phyloP scores from a whole-genome alignment of 2,113 vertebrate species.

The Panurus biarmicus region DNA sequence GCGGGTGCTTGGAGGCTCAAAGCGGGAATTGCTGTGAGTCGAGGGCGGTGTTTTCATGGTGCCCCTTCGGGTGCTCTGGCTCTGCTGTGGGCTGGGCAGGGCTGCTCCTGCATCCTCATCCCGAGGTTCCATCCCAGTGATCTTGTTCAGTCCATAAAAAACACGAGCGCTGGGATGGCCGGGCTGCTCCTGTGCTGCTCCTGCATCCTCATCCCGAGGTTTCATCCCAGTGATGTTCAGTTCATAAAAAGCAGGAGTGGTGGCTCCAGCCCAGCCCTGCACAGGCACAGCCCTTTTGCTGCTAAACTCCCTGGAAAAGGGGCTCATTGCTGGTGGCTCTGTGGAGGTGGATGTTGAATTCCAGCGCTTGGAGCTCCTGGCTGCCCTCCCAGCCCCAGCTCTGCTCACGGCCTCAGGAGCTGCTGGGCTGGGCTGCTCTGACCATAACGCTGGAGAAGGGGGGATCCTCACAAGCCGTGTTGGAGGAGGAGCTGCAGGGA shows the following conservation, averaged over 20 bases:
- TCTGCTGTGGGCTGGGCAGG: neutral
- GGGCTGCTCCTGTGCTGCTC: neutral
- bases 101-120: neutral
- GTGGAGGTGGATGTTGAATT: neutral
- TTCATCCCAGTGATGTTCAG: neutral
- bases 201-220: neutral
- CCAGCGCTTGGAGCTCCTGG: neutral
- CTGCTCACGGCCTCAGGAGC: neutral
- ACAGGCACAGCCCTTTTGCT: neutral
- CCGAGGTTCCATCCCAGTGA: neutral
- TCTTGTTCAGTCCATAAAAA: neutral
- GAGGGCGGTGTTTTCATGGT: rapidly evolving
- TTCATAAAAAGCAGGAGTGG: neutral
- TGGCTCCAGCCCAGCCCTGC: neutral
- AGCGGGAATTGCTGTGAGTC: rapidly evolving
- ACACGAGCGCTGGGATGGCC: neutral
- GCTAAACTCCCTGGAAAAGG: neutral
- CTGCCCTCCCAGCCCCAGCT: neutral
- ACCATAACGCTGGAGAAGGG: neutral
- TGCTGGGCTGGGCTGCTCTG: neutral
- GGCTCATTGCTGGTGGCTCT: neutral
- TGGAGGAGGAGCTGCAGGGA: neutral
- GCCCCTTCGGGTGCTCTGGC: rapidly evolving
- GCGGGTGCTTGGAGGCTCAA: rapidly evolving
- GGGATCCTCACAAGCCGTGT: neutral